Conservation (phyloP, 2,113 vertebrate genomes). For the Cyrtonyx montezumae region DNA sequence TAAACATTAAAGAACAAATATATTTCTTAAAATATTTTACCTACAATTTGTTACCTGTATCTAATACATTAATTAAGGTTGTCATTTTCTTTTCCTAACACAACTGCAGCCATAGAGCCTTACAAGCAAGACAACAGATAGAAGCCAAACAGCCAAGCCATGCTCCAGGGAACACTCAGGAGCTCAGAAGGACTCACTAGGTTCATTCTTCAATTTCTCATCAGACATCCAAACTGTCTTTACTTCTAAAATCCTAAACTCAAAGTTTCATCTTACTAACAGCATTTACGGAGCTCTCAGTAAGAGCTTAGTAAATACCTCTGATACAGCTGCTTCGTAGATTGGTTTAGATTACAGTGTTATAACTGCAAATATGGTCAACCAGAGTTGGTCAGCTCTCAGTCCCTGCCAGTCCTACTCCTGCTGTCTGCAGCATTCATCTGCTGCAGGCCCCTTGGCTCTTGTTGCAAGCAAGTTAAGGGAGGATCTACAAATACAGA, state of each 20-base stretch:
- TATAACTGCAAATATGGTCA: not conserved
- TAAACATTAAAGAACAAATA: not conserved
- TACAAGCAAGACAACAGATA: not conserved
- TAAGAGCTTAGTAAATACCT: not conserved
- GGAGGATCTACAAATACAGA: not conserved
- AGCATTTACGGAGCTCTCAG: not conserved
- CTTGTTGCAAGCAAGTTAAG: not conserved
- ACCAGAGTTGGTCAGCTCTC: not conserved
- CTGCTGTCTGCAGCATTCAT: not conserved
- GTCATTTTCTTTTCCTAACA: not conserved
- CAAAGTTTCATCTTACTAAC: not conserved
- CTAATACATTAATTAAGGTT: not conserved
- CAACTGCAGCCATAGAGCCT: not conserved
- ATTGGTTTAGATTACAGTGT: not conserved
- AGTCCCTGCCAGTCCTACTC: not conserved
- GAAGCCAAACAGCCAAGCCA: not conserved
- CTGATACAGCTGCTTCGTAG: not conserved
- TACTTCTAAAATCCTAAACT: not conserved
- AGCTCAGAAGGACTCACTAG: not conserved
- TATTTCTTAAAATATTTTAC: not conserved
- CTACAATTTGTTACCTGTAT: not conserved
- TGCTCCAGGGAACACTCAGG: accelerated
- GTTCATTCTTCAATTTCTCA: not conserved
- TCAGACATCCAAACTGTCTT: not conserved
- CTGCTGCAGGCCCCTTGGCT: not conserved